phyloP scores from a whole-genome alignment of 2,888 invertebrate species.

The Criorhina ranunculi region DNA sequence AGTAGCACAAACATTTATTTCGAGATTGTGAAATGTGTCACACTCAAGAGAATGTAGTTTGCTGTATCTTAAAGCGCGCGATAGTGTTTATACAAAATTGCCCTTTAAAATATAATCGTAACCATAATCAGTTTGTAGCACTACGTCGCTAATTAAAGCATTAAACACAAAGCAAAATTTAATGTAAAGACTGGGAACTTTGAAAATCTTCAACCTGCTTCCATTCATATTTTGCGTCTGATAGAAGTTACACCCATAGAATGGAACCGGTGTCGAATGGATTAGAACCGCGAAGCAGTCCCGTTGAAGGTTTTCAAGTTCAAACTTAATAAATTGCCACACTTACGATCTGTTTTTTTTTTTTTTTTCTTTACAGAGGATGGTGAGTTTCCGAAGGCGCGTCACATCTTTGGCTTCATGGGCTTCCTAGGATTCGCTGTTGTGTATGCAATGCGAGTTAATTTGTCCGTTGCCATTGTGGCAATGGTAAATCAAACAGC shows the following conservation, averaged over 20 bases:
- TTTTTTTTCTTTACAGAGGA: constrained; percentile 72
- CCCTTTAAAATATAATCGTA: neutral
- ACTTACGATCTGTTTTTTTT: neutral
- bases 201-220: neutral
- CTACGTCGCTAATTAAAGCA: neutral
- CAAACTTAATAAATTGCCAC: neutral
- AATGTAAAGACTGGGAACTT: neutral
- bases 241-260: neutral
- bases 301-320: constrained; percentile 4
- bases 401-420: constrained; percentile 92
- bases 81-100: neutral
- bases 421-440: constrained; percentile 95
- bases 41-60: neutral
- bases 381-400: constrained; percentile 86
- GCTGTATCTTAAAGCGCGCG: neutral
- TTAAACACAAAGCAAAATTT: neutral
- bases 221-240: neutral
- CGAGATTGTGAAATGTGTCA: neutral
- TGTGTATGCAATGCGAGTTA: constrained; percentile 95
- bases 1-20: neutral
- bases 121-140: neutral
- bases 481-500: constrained; percentile 95
- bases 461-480: constrained; percentile 96
- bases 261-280: neutral
- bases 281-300: neutral